Percentiles rank a stretch among this genome's conserved stretches.
These are phyloP conservation scores for Eolophus roseicapilla DNA, from an alignment of 2,113 vertebrate species.

Conservation along the genomic window DNA sequence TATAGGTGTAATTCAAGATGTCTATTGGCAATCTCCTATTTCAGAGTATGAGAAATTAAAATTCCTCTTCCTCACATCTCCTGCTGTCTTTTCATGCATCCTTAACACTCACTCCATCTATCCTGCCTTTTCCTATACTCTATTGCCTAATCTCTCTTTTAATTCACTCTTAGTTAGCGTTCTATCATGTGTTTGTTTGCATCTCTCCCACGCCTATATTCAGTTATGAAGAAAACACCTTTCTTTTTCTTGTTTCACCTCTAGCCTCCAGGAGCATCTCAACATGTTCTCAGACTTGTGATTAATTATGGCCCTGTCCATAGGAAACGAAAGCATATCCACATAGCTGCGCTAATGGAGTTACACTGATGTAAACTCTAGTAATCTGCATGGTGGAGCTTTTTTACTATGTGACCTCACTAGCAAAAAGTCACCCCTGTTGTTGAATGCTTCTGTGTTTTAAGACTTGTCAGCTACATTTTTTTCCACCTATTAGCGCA, in stretches of 20 bases:
- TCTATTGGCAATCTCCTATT: not conserved
- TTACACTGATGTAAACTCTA: not conserved
- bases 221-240: not conserved
- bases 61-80: not conserved
- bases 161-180: not conserved
- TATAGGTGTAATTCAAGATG: not conserved
- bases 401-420: not conserved
- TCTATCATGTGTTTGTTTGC: not conserved
- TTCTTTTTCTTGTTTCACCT: not conserved
- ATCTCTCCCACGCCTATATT: not conserved
- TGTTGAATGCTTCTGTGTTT: not conserved
- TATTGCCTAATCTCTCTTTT: not conserved
- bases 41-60: not conserved
- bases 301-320: not conserved
- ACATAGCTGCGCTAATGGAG: not conserved
- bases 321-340: not conserved
- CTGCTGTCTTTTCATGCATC: not conserved
- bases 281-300: not conserved
- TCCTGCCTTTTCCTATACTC: not conserved
- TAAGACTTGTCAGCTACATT: not conserved
- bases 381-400: not conserved
- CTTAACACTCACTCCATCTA: not conserved
- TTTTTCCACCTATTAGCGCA: not conserved
- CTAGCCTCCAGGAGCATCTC: not conserved
- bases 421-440: not conserved